Percentiles rank a stretch among this genome's conserved stretches.
Evolutionary conservation across 2,113 vertebrate genomes (phyloP).

Genomic region (Phaethornis superciliosus): DNA sequence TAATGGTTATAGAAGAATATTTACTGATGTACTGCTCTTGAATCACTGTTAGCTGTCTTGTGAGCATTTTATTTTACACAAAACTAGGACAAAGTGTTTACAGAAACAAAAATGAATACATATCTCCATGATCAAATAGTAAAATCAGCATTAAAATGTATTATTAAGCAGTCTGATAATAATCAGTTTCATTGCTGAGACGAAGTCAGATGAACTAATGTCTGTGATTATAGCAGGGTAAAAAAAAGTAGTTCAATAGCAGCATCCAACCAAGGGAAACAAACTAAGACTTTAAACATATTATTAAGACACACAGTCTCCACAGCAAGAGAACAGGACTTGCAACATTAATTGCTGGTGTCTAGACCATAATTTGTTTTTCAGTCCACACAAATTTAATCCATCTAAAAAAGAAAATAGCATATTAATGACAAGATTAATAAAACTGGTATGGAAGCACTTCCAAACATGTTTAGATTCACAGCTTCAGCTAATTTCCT

Average conservation of each 20-base stretch:
- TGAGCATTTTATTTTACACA: conserved; percentile 22
- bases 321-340: conserved; percentile 45
- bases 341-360: conserved; percentile 15
- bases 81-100: conserved; percentile 43
- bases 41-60: background rate
- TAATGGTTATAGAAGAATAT: background rate
- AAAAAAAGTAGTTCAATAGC: conserved; percentile 26
- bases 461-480: conserved; percentile 24
- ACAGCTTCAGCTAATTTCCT: conserved; percentile 43
- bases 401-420: background rate
- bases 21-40: background rate
- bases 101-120: conserved; percentile 24
- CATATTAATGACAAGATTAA: conserved; percentile 5
- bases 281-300: conserved; percentile 50
- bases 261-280: conserved; percentile 40
- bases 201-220: conserved; percentile 39
- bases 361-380: conserved; percentile 33
- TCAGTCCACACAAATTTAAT: background rate
- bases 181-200: conserved; percentile 52
- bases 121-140: conserved; percentile 38
- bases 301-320: conserved; percentile 59
- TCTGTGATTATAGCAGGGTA: conserved; percentile 11
- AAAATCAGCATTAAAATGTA: conserved; percentile 44
- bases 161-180: conserved; percentile 68
- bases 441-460: background rate